A percentile compares a stretch with the other conserved stretches of the same genome.
Conservation (phyloP, 2,888 invertebrate species). For the Leptopilina myrica region DNA sequence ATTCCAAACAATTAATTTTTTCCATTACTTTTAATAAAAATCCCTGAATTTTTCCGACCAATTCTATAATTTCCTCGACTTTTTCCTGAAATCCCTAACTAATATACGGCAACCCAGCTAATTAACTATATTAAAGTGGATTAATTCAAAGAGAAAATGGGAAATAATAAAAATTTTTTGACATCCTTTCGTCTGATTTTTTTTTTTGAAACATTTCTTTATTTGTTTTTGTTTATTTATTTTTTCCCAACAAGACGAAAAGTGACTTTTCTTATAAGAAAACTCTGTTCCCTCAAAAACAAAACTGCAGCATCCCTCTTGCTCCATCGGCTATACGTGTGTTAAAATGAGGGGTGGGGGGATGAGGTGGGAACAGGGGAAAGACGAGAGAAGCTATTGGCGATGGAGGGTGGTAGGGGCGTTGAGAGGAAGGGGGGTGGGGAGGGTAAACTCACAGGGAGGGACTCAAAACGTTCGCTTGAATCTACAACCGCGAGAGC, state of each 20-base stretch:
- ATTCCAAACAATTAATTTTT: no score
- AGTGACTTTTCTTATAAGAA: conserved; percentile 46
- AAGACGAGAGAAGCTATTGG: conserved; percentile 55
- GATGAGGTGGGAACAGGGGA: conserved; percentile 53
- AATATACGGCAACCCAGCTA: no score
- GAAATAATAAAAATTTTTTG: no score
- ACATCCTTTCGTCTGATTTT: no score
- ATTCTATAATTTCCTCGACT: no score
- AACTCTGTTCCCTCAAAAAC: conserved; percentile 49
- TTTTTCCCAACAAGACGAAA: not conserved
- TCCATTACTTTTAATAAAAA: no score
- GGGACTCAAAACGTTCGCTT: conserved; percentile 67
- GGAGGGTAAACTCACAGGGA: conserved; percentile 58
- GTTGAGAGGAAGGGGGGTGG: conserved; percentile 52
- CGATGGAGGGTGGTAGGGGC: conserved; percentile 51
- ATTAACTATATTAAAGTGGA: no score
- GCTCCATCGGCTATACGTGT: conserved; percentile 50
- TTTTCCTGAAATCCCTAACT: no score
- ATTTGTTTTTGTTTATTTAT: no score
- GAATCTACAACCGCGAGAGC: conserved; percentile 63
- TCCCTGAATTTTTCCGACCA: no score
- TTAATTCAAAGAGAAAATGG: no score
- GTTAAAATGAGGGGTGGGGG: conserved; percentile 25
- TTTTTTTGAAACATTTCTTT: no score
- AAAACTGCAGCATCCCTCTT: conserved; percentile 49